A percentile compares a stretch with the other conserved stretches of the same genome.
These are phyloP conservation scores for Epistrophe grossulariae DNA, from an alignment of 2,888 invertebrate genomes.

Conservation along the genomic window DNA sequence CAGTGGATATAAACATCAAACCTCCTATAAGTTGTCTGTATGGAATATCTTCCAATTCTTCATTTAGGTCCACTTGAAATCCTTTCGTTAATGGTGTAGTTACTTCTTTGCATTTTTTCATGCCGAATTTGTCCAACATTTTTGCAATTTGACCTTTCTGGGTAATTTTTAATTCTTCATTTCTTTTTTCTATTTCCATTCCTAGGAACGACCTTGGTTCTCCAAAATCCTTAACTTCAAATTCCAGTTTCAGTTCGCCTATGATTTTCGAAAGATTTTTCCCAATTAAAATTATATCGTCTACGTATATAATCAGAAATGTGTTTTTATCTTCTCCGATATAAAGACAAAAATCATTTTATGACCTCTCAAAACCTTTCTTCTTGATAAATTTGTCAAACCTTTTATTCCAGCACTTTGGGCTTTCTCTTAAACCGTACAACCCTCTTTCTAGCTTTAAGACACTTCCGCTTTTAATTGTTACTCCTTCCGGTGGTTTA, in stretches of 20 bases:
- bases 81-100: too few relatives aligned
- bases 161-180: too few relatives aligned
- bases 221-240: too few relatives aligned
- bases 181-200: too few relatives aligned
- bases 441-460: too few relatives aligned
- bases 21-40: background rate
- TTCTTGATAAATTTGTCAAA: background rate
- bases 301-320: background rate
- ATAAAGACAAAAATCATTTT: background rate
- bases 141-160: too few relatives aligned
- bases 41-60: background rate
- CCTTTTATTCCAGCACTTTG: background rate
- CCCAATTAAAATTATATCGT: background rate
- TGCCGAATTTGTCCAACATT: too few relatives aligned
- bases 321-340: background rate
- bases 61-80: background rate
- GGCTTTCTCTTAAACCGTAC: too few relatives aligned
- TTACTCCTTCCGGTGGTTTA: too few relatives aligned
- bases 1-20: background rate
- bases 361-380: background rate
- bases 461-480: too few relatives aligned
- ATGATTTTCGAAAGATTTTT: background rate
- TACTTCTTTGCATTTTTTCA: background rate
- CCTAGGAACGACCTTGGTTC: too few relatives aligned
- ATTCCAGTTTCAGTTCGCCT: too few relatives aligned